These are phyloP conservation scores for Strigops habroptila DNA, from an alignment of 2,113 vertebrate genomes.

Conservation along the genomic window DNA sequence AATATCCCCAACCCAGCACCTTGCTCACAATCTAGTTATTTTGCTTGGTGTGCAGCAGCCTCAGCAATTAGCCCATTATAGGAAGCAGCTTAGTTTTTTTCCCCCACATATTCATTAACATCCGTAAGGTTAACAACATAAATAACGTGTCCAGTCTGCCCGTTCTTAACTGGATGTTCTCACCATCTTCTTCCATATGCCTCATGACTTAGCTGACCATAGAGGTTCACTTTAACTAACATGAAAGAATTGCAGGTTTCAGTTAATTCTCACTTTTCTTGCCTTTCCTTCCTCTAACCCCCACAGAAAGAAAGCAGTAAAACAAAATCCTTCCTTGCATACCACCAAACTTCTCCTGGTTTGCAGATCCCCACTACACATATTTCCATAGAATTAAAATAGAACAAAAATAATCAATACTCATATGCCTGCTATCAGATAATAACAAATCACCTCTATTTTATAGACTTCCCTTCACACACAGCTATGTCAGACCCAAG, in stretches of 20 bases:
- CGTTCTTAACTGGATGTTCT: neutral
- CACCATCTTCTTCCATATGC: neutral
- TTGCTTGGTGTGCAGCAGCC: neutral
- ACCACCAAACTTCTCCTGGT: neutral
- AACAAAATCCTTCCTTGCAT: neutral
- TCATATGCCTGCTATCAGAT: neutral
- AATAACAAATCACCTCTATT: neutral
- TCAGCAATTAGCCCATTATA: neutral
- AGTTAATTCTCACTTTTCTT: neutral
- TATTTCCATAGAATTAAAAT: neutral
- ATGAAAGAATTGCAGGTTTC: neutral
- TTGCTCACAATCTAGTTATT: neutral
- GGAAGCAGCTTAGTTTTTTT: neutral
- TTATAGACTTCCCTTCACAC: neutral
- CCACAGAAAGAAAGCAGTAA: neutral
- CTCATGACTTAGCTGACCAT: neutral
- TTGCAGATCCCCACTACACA: neutral
- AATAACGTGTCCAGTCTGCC: neutral
- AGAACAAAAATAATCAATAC: neutral
- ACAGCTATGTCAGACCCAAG: neutral
- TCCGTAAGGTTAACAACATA: neutral
- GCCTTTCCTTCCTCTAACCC: neutral
- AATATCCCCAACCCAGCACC: neutral
- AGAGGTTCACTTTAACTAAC: neutral
- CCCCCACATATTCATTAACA: neutral